Percentiles rank a stretch among this genome's conserved stretches.
Conservation (phyloP, 2,113 vertebrate genomes). For the Rallus limicola region DNA sequence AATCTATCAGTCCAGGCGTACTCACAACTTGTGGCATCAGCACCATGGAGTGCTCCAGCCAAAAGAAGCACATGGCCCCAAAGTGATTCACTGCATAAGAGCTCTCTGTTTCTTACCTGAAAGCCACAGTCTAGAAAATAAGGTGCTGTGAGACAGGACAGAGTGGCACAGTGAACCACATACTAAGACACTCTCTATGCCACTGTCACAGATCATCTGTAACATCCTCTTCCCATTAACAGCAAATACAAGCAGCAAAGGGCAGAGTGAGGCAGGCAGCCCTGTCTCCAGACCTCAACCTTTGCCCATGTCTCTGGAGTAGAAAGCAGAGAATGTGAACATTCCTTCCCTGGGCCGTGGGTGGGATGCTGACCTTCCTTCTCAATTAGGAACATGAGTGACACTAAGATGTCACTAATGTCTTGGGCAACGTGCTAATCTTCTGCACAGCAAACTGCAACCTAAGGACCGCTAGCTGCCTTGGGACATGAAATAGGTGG, state of each 20-base stretch:
- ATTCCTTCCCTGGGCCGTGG: fast-evolving
- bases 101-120: not conserved
- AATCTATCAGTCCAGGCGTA: constrained; percentile 69
- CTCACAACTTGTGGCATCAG: constrained; percentile 71
- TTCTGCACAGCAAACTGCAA: not conserved
- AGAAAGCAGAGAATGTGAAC: not conserved
- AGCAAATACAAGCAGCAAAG: not conserved
- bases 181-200: not conserved
- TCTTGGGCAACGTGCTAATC: not conserved
- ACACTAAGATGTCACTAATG: not conserved
- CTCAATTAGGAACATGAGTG: not conserved
- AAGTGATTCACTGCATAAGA: not conserved
- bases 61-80: not conserved
- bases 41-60: constrained; percentile 22
- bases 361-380: not conserved
- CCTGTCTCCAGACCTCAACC: fast-evolving
- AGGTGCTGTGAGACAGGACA: not conserved
- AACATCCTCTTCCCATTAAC: not conserved
- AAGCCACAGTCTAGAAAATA: not conserved
- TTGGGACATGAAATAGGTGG: not conserved
- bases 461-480: not conserved
- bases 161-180: not conserved
- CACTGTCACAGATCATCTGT: not conserved
- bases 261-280: not conserved
- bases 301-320: not conserved